phyloP scores from a whole-genome alignment of 2,113 vertebrate species.

The Mirounga angustirostris region DNA sequence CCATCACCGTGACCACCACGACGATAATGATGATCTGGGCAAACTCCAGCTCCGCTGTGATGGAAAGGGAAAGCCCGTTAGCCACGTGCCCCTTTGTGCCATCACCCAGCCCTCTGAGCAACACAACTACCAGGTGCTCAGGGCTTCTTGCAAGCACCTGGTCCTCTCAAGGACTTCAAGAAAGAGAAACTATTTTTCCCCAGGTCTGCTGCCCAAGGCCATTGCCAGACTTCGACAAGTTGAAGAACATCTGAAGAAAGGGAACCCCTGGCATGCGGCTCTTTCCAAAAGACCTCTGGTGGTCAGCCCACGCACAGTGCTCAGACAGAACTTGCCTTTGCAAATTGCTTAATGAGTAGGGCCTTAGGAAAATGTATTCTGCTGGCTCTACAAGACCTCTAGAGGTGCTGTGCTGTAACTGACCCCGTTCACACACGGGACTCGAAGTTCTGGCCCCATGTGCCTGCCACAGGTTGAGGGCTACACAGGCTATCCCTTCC shows the following conservation, averaged over 20 bases:
- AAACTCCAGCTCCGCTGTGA: constrained; percentile 98
- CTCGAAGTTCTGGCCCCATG: background rate
- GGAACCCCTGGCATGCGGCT: no score
- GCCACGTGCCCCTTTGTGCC: background rate
- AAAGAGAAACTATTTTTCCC: background rate
- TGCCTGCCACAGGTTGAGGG: background rate
- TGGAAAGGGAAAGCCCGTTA: background rate
- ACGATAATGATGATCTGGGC: constrained; percentile 98
- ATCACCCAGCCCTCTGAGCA: background rate
- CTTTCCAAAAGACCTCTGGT: background rate
- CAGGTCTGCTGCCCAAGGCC: background rate
- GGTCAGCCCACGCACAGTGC: background rate
- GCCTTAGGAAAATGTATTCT: background rate
- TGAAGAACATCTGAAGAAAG: background rate
- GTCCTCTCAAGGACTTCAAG: background rate
- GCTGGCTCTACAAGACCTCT: background rate
- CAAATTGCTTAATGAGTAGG: background rate
- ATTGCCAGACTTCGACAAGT: background rate
- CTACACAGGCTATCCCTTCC: rapidly evolving
- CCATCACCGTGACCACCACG: constrained; percentile 99
- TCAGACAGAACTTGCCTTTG: background rate
- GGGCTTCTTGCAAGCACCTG: background rate
- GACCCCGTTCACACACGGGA: background rate
- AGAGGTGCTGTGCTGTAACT: background rate
- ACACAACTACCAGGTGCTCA: background rate